A percentile compares a stretch with the other conserved stretches of the same genome.
phyloP scores from a whole-genome alignment of 1,140 invertebrate species.

The Sminthurinus signatus region DNA sequence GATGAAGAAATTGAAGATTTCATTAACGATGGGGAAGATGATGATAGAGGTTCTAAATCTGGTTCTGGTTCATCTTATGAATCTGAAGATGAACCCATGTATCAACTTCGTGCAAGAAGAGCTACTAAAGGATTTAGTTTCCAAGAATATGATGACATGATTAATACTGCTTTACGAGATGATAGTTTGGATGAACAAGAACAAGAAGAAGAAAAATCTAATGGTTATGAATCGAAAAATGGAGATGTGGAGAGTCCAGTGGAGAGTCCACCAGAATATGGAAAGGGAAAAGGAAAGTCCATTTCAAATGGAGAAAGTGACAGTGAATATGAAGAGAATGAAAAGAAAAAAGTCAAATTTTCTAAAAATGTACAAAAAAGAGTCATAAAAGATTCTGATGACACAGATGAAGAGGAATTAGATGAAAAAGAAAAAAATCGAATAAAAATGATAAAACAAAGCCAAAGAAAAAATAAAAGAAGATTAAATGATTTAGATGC shows the following conservation, averaged over 20 bases:
- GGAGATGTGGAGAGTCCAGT: neutral
- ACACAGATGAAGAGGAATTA: conserved; percentile 52
- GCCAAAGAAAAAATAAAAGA: conserved; percentile 43
- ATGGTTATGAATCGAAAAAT: neutral
- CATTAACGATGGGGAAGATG: conserved; percentile 17
- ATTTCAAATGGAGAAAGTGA: conserved; percentile 40
- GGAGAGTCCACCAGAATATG: neutral
- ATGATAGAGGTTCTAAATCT: conserved; percentile 18
- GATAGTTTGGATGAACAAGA: conserved; percentile 46
- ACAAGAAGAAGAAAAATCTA: neutral
- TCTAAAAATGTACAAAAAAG: no score
- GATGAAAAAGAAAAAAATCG: conserved; percentile 30
- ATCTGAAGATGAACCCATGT: conserved; percentile 59
- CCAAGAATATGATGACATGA: conserved; percentile 89
- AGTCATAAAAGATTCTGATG: conserved; percentile 28
- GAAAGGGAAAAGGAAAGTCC: conserved; percentile 33
- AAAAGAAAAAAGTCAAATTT: conserved; percentile 35
- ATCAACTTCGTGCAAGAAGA: conserved; percentile 67
- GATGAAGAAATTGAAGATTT: conserved; percentile 23
- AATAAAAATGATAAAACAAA: conserved; percentile 23
- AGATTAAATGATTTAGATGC: conserved; percentile 69
- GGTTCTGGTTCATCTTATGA: conserved; percentile 13
- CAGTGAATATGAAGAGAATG: conserved; percentile 50
- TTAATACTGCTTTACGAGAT: conserved; percentile 77
- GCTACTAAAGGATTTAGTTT: conserved; percentile 66